These are phyloP conservation scores for Acrobasis suavella DNA, from an alignment of 2,888 invertebrate genomes.

Conservation along the genomic window DNA sequence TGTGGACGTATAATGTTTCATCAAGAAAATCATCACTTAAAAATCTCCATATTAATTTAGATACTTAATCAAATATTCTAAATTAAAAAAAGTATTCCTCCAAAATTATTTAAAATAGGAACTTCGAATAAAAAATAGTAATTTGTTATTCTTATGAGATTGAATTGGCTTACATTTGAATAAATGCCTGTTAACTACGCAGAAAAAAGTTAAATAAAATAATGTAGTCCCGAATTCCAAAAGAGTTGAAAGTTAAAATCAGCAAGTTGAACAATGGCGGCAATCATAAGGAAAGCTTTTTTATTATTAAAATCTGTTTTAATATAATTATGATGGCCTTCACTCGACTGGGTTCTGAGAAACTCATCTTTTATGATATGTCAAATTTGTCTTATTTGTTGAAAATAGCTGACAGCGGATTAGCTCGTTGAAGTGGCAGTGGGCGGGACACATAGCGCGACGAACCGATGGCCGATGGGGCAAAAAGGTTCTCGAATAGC, in stretches of 20 bases:
- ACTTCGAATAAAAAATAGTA: conserved; percentile 39
- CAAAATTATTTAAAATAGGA: conserved; percentile 21
- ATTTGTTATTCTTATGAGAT: conserved; percentile 39
- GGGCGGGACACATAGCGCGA: no score
- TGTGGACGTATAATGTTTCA: not conserved
- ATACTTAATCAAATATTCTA: not conserved
- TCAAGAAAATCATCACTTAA: not conserved
- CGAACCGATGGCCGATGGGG: no score
- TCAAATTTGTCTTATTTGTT: no score
- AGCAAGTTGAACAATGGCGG: conserved; percentile 46
- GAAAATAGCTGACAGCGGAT: no score
- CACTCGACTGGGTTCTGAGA: not conserved
- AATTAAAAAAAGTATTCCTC: not conserved
- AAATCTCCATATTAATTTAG: conserved; percentile 15
- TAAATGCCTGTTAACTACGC: conserved; percentile 42
- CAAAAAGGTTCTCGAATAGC: no score
- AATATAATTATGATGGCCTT: conserved; percentile 5
- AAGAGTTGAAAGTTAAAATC: conserved; percentile 49
- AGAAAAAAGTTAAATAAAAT: conserved; percentile 45
- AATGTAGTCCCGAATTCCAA: conserved; percentile 34
- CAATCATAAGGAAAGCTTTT: conserved; percentile 46
- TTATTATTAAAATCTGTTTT: conserved; percentile 22
- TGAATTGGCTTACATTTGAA: conserved; percentile 37
- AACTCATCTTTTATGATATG: not conserved
- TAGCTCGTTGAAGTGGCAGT: no score